phyloP scores from a whole-genome alignment of 1,140 invertebrate genomes.

The Trichonephila clavata region DNA sequence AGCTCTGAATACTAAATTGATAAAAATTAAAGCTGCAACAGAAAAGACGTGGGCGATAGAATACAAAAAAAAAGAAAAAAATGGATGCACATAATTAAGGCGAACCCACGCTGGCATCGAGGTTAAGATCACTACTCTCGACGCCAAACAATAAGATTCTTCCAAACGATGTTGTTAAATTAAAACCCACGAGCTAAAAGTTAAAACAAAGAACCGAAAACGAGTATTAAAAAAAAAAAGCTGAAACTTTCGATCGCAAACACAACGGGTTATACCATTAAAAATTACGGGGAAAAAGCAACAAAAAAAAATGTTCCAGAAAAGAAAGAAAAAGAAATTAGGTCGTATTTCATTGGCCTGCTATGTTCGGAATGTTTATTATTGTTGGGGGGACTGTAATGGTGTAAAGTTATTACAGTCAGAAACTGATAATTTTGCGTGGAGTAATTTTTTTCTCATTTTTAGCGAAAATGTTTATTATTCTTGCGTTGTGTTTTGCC shows the following conservation, averaged over 20 bases:
- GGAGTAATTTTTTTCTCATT: conserved; percentile 49
- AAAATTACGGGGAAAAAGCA: conserved; percentile 37
- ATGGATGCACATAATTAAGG: conserved; percentile 29
- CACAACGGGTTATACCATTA: conserved; percentile 44
- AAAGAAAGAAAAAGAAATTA: conserved; percentile 44
- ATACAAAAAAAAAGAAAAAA: conserved; percentile 23
- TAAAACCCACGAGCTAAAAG: conserved; percentile 54
- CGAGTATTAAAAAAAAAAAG: conserved; percentile 28
- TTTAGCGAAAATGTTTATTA: conserved; percentile 47
- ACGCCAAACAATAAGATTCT: conserved; percentile 48
- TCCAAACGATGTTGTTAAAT: conserved; percentile 72
- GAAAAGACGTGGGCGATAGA: neutral
- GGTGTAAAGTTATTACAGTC: conserved; percentile 62
- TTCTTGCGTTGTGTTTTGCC: conserved; percentile 35
- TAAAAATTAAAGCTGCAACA: conserved; percentile 35
- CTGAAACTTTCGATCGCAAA: conserved; percentile 46
- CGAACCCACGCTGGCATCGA: conserved; percentile 34
- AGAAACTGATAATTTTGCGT: conserved; percentile 66
- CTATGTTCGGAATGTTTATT: conserved; percentile 65
- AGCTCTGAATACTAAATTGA: conserved; percentile 61
- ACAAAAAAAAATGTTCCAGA: neutral
- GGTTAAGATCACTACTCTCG: conserved; percentile 51
- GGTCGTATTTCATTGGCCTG: conserved; percentile 63
- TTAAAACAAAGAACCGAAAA: conserved; percentile 47
- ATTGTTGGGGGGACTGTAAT: conserved; percentile 51